Conservation (phyloP, 2,113 vertebrate species). For the Macaca mulatta region DNA sequence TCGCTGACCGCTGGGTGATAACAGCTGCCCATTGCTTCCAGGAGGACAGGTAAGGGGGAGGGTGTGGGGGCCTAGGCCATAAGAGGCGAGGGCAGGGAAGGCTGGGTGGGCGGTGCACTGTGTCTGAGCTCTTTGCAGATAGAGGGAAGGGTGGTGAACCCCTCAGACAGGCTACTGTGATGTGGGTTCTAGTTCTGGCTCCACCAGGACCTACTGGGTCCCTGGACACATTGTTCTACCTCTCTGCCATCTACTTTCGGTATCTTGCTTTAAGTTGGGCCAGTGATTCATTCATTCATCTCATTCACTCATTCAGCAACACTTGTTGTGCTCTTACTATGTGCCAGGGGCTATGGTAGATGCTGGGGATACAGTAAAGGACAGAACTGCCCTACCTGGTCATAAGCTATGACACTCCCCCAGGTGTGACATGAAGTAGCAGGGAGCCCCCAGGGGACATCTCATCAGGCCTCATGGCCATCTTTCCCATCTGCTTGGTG, state of each 20-base stretch:
- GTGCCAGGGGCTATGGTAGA: not conserved
- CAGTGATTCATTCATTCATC: not conserved
- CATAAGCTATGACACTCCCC: not conserved
- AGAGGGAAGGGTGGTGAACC: not conserved
- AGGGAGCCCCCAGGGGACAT: not conserved
- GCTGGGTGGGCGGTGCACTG: accelerated
- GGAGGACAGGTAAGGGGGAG: constrained; percentile 86
- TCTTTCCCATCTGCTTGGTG: not conserved
- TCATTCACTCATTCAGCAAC: not conserved
- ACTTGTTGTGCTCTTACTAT: accelerated
- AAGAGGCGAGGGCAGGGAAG: not conserved
- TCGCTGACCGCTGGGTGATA: constrained; percentile 93
- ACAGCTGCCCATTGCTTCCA: constrained; percentile 96
- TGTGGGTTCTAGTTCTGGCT: not conserved
- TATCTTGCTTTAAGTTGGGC: not conserved
- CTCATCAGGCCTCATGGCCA: not conserved
- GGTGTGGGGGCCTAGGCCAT: accelerated
- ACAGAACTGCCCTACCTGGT: not conserved
- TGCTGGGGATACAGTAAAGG: not conserved
- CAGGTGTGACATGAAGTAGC: too few species aligned
- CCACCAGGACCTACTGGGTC: accelerated
- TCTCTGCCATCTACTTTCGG: not conserved
- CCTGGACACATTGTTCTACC: accelerated
- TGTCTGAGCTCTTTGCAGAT: not conserved
- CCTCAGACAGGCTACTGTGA: accelerated